A percentile compares a stretch with the other conserved stretches of the same genome.
Evolutionary conservation across 2,888 invertebrate species (phyloP).

Genomic region (Tipula unca): DNA sequence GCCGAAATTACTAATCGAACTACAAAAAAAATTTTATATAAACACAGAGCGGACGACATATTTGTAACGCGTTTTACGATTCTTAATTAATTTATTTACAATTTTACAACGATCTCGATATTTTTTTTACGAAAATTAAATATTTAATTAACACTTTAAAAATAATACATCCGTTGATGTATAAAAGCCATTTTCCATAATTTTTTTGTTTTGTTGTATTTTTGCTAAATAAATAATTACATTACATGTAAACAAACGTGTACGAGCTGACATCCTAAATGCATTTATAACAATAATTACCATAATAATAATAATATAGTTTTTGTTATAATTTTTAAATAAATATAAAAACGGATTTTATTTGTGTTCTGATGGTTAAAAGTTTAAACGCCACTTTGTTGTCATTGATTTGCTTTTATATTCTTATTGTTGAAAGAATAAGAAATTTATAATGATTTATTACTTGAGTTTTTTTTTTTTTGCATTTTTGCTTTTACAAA

Average conservation of each 20-base stretch:
- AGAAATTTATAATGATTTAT: conserved; percentile 4
- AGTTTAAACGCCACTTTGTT: conserved; percentile 8
- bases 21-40: neutral
- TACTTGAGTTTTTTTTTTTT: neutral
- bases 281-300: neutral
- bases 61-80: neutral
- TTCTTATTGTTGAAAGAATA: neutral
- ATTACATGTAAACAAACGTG: neutral
- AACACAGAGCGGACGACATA: neutral
- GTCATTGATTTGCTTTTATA: neutral
- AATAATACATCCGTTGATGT: neutral
- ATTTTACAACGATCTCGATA: neutral
- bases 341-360: neutral
- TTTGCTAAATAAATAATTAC: conserved; percentile 14
- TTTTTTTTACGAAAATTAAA: neutral
- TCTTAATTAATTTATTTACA: neutral
- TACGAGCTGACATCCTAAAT: neutral
- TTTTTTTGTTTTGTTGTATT: neutral
- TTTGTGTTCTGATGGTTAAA: neutral
- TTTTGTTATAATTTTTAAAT: neutral
- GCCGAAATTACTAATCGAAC: neutral
- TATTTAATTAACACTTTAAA: neutral
- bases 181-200: neutral
- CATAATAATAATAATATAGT: neutral
- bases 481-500: neutral